Conservation (phyloP, 1,140 invertebrate genomes). For the Mizuhopecten yessoensis region DNA sequence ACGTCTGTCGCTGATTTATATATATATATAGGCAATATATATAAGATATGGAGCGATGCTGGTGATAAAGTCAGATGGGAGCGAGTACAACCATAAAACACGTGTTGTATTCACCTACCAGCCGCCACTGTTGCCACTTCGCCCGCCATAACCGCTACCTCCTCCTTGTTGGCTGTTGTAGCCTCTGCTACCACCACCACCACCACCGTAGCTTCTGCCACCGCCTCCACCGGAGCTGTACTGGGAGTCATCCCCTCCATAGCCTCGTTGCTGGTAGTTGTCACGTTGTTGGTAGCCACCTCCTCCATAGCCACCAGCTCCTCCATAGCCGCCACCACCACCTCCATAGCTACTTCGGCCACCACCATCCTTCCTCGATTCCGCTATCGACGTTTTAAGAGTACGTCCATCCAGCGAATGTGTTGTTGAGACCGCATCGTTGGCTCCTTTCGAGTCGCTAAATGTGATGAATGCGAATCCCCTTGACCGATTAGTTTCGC, state of each 20-base stretch:
- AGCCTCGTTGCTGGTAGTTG: neutral
- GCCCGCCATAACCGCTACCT: neutral
- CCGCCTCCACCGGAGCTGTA: neutral
- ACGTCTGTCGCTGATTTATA: neutral
- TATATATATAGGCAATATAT: neutral
- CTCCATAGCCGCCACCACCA: neutral
- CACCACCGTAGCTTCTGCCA: neutral
- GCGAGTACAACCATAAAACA: slow-evolving; percentile 25
- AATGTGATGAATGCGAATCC: slow-evolving; percentile 6
- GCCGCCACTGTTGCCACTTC: neutral
- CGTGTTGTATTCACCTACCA: slow-evolving; percentile 36
- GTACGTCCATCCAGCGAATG: neutral
- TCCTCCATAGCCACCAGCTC: neutral
- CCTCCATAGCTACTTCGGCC: neutral
- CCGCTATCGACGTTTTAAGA: neutral
- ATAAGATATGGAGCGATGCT: neutral
- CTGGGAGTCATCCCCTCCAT: neutral
- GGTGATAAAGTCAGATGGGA: neutral
- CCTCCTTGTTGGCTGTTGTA: neutral
- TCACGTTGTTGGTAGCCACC: too few species aligned
- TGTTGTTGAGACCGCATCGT: neutral
- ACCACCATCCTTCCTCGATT: neutral
- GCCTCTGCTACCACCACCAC: neutral
- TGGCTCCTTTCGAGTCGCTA: neutral
- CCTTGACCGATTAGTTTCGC: neutral